Conservation (phyloP, 2,888 invertebrate species). For the Stictocephala bisonia region DNA sequence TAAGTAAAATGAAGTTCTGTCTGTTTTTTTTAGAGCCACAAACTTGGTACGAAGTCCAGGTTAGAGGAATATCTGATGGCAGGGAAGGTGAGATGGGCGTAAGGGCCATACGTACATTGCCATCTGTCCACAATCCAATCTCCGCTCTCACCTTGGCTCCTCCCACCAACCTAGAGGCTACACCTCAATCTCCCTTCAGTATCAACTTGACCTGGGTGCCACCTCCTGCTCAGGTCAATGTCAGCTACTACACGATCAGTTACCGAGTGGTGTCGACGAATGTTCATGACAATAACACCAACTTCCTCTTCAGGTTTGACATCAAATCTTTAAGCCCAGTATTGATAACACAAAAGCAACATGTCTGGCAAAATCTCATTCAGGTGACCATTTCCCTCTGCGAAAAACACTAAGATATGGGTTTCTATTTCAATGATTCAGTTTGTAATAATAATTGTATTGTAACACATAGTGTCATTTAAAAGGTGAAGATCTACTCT, state of each 20-base stretch:
- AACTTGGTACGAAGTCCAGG: constrained; percentile 62
- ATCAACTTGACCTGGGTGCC: constrained; percentile 69
- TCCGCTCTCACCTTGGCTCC: constrained; percentile 55
- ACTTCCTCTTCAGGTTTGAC: constrained; percentile 64
- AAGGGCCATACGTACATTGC: constrained; percentile 42
- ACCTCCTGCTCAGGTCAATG: constrained; percentile 60
- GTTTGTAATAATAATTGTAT: too few species aligned
- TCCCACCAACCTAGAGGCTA: constrained; percentile 67
- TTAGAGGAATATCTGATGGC: constrained; percentile 60
- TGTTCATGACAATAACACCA: constrained; percentile 60
- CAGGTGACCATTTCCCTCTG: too few species aligned
- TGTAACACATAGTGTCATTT: too few species aligned
- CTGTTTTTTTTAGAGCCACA: constrained; percentile 58
- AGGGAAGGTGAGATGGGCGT: constrained; percentile 59
- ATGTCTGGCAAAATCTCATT: too few species aligned
- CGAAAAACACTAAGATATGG: too few species aligned
- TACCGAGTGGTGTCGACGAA: constrained; percentile 65
- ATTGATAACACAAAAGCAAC: too few species aligned
- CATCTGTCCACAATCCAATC: constrained; percentile 57
- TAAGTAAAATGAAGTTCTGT: too few species aligned
- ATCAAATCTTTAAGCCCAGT: not conserved
- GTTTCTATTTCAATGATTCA: too few species aligned
- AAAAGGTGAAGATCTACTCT: too few species aligned
- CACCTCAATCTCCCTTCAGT: constrained; percentile 66
- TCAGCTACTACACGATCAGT: constrained; percentile 68